Base-by-base conservation (phyloP, 1,140 invertebrate genomes). In the Scaptomyza pallida region DNA sequence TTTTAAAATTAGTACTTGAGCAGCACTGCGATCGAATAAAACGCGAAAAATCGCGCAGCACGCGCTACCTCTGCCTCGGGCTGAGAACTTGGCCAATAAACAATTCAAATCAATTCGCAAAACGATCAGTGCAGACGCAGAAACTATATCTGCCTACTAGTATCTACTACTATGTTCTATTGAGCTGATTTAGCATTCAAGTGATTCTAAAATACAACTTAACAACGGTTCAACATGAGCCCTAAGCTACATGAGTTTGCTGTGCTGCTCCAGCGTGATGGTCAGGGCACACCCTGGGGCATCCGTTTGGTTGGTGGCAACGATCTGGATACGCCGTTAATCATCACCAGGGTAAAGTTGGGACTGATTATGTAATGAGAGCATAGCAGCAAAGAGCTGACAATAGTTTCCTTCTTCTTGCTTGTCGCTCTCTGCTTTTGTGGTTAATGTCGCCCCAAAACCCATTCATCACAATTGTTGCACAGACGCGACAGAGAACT, bases 261-360 rank as follows among this genome's bases (percentile, higher is more conserved):
- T 72, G 93, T 97, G 73, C 94, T 94, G 52, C 93, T 98, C 83
- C 94, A 94, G 82, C 94, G 97, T 78, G 95, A 96, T 81, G 94
- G 94, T 75, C 93, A 93, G 70, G 93, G 93, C 75, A 95, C 94
- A 75, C 95, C 96, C 75, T 99, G 97, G 97, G 97, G 97, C 48
- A 96, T 98, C 82, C 94, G 97, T 73, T 93, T 98, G 62, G 96
- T 97, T 70, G 97, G 97, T 76, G 97, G 97, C 68, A 94, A 94
- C 70, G 97, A 98, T 93, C 93, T 98, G 77, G 94, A 95, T 77
- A 95, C 96, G n/a, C 96, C 97, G 56, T 94, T 99, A 78, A 95
- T 97, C 89, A 95, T 99, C 90, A 97, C 97, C 77, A 96, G 96
- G 94, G 97, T 98, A 76, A 76, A 55, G 23, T 41, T 23, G 10